Evolutionary conservation across 2,797 vertebrate genomes (phyloP), one percentile per base, ranked within the genome.

Genomic region (Hippopotamyrus pictus): DNA sequence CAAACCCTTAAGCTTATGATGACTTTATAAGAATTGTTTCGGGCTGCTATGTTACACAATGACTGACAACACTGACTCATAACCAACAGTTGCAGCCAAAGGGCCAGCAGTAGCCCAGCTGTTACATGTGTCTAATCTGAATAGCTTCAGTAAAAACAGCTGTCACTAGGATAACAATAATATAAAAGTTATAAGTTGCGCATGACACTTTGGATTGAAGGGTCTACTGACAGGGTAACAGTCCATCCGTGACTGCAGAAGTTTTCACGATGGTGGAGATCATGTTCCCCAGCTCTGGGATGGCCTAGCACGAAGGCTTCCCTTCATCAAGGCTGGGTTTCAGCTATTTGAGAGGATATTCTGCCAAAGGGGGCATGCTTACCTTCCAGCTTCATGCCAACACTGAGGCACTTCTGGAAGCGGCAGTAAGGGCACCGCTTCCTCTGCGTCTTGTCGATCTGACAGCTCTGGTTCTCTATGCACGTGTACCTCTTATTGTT

Each of bases 401-500:
- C 98, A 76, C 96, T 99, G 90, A 99, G 97, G 94, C 98, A 99
- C 95, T 99, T 99, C 90, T 99, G 98, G 95, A 99, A 99, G 91
- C 98, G 97, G 94, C 98, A 99, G 96, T 99, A 99, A 19, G 98
- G 98, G 92, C 98, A 99, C 88, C 98, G 96, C 91, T 99, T 99
- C 94, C 98, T 96, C 95, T 99, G 98, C 48, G 98, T 99, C 95
- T 99, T 99, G 96, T 99, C 98, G 94, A 99, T 99, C 95, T 99
- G 98, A 95, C 98, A 99, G 95, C 97, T 99, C 97, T 99, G 98
- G 95, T 99, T 99, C 96, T 99, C 98, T 96, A 99, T 99, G 92
- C 98, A 99, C 12, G 98, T 99, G 97, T 99, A 99, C 96, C 98
- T 97, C 95, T 99, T 99, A 95, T 99, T 99, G 96, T 99, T 99